Evolutionary conservation across 2,888 invertebrate genomes (phyloP).

Genomic region (Graphium colonna): DNA sequence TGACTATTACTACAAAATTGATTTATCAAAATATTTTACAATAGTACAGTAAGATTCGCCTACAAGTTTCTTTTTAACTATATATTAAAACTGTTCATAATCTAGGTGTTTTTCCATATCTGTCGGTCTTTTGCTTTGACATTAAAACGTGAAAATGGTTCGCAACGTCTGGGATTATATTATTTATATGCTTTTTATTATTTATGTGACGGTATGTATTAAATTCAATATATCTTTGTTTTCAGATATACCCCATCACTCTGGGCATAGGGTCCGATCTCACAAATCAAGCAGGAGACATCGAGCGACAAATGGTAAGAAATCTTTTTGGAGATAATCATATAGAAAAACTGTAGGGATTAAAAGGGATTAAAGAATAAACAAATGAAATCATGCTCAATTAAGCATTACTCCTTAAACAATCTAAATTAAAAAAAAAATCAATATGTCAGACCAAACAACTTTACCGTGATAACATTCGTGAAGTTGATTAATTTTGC

Average conservation of each 20-base stretch:
- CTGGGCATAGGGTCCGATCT: slow-evolving; percentile 40
- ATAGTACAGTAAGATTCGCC: no score
- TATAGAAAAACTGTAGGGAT: background rate
- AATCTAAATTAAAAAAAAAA: background rate
- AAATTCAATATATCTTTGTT: slow-evolving; percentile 24
- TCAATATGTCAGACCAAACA: no score
- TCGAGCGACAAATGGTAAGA: slow-evolving; percentile 56
- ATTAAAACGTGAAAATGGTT: background rate
- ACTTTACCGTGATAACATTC: no score
- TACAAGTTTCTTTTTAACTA: no score
- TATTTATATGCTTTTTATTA: background rate
- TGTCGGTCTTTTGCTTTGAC: background rate
- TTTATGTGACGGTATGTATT: background rate
- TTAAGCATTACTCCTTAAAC: background rate
- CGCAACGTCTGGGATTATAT: background rate
- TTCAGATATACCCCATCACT: slow-evolving; percentile 49
- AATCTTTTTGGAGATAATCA: background rate
- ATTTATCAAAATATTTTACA: no score
- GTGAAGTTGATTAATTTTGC: no score
- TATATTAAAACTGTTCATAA: background rate
- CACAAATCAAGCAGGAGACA: slow-evolving; percentile 51
- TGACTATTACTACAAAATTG: no score
- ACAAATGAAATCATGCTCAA: background rate
- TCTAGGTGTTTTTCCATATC: background rate
- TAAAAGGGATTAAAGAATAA: background rate